Conservation (phyloP, 2,888 invertebrate genomes). For the Cerastis rubricosa region DNA sequence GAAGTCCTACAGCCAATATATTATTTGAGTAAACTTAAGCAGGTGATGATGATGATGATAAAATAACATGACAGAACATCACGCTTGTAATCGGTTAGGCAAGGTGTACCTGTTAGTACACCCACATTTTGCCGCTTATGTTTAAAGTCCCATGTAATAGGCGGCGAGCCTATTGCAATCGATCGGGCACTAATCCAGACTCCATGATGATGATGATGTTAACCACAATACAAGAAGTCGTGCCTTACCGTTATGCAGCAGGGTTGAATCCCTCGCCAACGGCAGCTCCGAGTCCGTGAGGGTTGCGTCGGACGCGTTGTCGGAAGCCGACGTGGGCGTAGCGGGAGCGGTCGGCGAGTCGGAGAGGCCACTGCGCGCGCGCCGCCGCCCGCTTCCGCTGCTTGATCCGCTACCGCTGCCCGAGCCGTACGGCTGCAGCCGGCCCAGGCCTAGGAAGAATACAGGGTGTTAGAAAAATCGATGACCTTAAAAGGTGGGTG, state of each 20-base stretch:
- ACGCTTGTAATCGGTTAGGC: too few relatives aligned
- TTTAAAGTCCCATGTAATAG: too few relatives aligned
- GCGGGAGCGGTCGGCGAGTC: conserved; percentile 93
- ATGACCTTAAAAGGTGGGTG: not conserved
- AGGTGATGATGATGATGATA: not conserved
- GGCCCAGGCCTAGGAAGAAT: conserved; percentile 92
- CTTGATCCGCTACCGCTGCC: conserved; percentile 94
- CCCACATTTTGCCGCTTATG: too few relatives aligned
- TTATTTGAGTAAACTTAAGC: not conserved
- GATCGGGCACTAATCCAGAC: too few relatives aligned
- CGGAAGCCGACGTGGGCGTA: conserved; percentile 92
- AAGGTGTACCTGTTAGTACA: too few relatives aligned
- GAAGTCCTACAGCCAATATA: too few relatives aligned
- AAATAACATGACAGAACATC: too few relatives aligned
- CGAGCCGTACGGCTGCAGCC: conserved; percentile 96
- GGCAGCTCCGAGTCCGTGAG: conserved; percentile 96
- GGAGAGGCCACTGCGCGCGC: conserved; percentile 92
- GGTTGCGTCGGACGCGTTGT: conserved; percentile 96
- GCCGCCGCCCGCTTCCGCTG: conserved; percentile 91
- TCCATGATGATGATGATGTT: not conserved
- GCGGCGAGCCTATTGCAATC: too few relatives aligned
- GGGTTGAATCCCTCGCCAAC: conserved; percentile 95
- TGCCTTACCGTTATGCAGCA: conserved; percentile 95
- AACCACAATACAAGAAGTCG: not conserved
- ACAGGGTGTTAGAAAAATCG: not conserved